phyloP scores from a whole-genome alignment of 1,140 invertebrate genomes.

The Calephelis virginiensis region DNA sequence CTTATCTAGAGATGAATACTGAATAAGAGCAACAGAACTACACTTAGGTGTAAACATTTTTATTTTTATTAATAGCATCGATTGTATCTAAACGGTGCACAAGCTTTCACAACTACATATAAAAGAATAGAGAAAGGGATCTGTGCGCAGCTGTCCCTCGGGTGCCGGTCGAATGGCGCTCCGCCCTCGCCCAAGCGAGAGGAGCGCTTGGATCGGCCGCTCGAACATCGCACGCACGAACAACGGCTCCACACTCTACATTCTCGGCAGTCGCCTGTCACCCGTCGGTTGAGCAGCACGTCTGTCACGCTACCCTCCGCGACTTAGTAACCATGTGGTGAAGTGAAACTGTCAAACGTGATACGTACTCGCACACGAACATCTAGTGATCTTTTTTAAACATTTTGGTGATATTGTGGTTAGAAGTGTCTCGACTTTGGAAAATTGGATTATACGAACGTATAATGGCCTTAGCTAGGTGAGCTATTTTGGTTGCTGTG shows the following conservation, averaged over 20 bases:
- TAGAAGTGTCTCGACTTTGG: constrained; percentile 42
- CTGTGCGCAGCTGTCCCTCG: constrained; percentile 69
- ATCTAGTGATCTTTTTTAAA: constrained; percentile 42
- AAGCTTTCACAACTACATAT: constrained; percentile 62
- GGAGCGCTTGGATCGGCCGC: constrained; percentile 33
- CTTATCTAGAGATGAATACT: no score
- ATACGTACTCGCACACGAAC: constrained; percentile 59
- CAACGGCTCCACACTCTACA: not conserved
- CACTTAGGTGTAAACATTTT: no score
- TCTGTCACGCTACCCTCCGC: constrained; percentile 46
- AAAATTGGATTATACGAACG: constrained; percentile 76
- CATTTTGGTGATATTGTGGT: constrained; percentile 58
- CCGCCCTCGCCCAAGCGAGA: constrained; percentile 59
- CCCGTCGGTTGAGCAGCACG: constrained; percentile 50
- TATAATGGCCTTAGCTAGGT: constrained; percentile 78
- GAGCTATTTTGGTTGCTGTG: constrained; percentile 75
- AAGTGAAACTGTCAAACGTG: constrained; percentile 77
- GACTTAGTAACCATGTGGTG: constrained; percentile 69
- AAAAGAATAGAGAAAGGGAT: constrained; percentile 65
- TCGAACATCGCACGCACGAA: constrained; percentile 34
- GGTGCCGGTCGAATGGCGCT: constrained; percentile 54
- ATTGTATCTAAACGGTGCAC: constrained; percentile 32
- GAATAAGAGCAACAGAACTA: no score
- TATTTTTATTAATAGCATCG: constrained; percentile 21
- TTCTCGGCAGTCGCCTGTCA: constrained; percentile 54